Base-by-base conservation (phyloP, 2,888 invertebrate genomes). In the Nycteola revayana region DNA sequence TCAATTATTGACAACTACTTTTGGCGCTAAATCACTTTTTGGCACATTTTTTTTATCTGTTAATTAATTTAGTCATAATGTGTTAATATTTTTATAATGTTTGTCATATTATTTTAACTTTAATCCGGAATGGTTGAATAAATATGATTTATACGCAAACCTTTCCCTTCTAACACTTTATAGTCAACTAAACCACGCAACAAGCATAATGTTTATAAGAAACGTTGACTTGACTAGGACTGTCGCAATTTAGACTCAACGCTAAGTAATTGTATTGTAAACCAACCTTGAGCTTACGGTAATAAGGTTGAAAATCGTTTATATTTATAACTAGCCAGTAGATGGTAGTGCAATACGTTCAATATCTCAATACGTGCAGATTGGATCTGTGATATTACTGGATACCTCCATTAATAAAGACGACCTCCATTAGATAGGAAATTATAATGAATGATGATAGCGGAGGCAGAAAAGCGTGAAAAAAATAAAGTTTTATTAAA, bases 131-230 rank as follows among this genome's bases (percentile, higher is more conserved):
- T 14, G 2, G 5, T 14, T 14, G 14, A 14, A 38, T 33, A 36
- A 45, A 41, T 51, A 34, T 27, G 41, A 54, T 50, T 64, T 53
- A 45, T 60, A 57, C 65, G 66, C 66, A 66, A 66, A 75, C 78
- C 77, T 79, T 76, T 80, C 75, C 77, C 74, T 80, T 75, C 73
- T 78, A 82, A 73, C 76, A 75, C 72, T 74, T 61, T 67, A 69
- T 69, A 71, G 56, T 67, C 75, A 76, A 86, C 86, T 86, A 83
- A 84, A 62, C 75, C 61, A 69, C 70, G 73, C 71, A 74, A 78
- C 77, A 66, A 77, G 70, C 71, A 77, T 78, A 77, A 81, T 76
- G 80, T 80, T 80, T 80, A 76, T 82, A 82, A 75, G 75, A 77
- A 84, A 73, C 75, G 73, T 75, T 67, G 73, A 77, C 81, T 80